phyloP scores from a whole-genome alignment of 2,113 vertebrate species.

The human region GRCh38 chr2:159758001-159758500 shows the following conservation, averaged over 20 bases:
- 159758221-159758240: not conserved
- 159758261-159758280: not conserved
- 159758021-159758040: not conserved
- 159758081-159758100: not conserved
- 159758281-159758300: not conserved
- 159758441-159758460: not conserved
- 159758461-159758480: not conserved
- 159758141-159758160: not conserved
- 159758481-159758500: not conserved
- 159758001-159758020: not conserved
- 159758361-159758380: conserved; percentile 8
- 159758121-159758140: not conserved
- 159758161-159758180: not conserved
- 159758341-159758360: not conserved
- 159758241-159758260: not conserved
- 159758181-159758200: conserved; percentile 4
- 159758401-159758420: not conserved
- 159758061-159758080: not conserved
- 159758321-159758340: not conserved
- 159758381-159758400: not conserved
- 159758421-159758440: not conserved
- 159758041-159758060: not conserved
- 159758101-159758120: not conserved
- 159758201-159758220: not conserved
- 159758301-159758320: not conserved